These are phyloP conservation scores for Eupeodes latifasciatus DNA, from an alignment of 2,888 invertebrate genomes.

Conservation along the genomic window DNA sequence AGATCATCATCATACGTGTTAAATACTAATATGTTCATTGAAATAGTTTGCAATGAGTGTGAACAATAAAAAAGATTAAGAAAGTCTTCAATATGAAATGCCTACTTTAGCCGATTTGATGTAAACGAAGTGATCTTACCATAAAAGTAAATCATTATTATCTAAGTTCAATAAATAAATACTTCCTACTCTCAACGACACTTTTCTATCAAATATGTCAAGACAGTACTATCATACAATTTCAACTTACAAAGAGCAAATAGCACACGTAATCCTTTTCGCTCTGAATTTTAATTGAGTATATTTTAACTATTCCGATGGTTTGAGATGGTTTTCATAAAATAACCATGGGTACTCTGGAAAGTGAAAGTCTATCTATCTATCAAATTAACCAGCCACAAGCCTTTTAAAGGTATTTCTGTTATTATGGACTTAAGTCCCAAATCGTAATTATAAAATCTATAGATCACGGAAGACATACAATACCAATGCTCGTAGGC, in stretches of 20 bases:
- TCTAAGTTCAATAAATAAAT: slow-evolving; percentile 8
- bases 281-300: slow-evolving; percentile 13
- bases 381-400: slow-evolving; percentile 9
- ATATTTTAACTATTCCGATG: background rate
- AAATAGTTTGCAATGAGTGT: too few relatives aligned
- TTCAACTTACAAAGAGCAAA: background rate
- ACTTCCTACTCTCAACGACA: background rate
- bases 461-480: slow-evolving; percentile 58
- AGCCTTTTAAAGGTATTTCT: background rate
- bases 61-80: too few relatives aligned
- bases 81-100: too few relatives aligned
- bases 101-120: too few relatives aligned
- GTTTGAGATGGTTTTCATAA: background rate
- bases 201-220: background rate
- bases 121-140: background rate
- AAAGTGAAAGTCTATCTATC: slow-evolving; percentile 49
- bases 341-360: background rate
- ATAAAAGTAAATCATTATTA: background rate
- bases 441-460: slow-evolving; percentile 51
- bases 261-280: background rate
- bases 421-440: slow-evolving; percentile 51
- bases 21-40: too few relatives aligned
- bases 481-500: background rate
- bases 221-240: slow-evolving; percentile 10
- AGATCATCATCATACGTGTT: too few relatives aligned